phyloP scores from a whole-genome alignment of 2,113 vertebrate genomes.

The Mesocricetus auratus region DNA sequence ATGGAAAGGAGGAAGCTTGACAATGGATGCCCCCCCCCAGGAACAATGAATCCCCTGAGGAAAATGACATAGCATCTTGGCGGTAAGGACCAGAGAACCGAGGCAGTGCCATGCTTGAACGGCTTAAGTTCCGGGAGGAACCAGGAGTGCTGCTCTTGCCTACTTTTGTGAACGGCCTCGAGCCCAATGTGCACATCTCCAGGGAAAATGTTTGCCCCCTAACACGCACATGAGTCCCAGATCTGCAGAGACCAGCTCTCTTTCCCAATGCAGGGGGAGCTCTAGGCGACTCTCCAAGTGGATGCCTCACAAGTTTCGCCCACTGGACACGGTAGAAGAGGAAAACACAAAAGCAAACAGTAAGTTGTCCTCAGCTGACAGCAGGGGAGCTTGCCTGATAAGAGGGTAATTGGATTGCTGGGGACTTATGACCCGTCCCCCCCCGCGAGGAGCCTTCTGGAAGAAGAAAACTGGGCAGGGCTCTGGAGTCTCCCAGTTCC shows the following conservation, averaged over 20 bases:
- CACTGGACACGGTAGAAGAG: not conserved
- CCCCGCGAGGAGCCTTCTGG: not conserved
- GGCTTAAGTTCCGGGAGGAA: not conserved
- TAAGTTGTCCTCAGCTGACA: not conserved
- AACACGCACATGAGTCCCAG: not conserved
- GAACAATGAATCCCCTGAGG: not conserved
- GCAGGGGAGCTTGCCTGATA: not conserved
- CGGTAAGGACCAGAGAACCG: not conserved
- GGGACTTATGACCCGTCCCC: not conserved
- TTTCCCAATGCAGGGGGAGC: not conserved
- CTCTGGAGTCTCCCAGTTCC: not conserved
- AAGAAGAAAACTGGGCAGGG: not conserved
- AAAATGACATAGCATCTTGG: no score
- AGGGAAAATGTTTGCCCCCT: not conserved
- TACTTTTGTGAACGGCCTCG: not conserved
- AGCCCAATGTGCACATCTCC: not conserved
- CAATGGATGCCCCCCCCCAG: not conserved
- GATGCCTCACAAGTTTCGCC: not conserved
- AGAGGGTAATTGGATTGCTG: not conserved
- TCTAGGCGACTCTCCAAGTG: not conserved
- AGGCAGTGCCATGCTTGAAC: not conserved
- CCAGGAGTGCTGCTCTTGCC: accelerated
- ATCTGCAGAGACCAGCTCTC: not conserved
- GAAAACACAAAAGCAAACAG: not conserved
- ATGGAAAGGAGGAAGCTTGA: not conserved